A percentile compares a stretch with the other conserved stretches of the same genome.
phyloP scores from a whole-genome alignment of 2,113 vertebrate species.

The Hyperopisus bebe region DNA sequence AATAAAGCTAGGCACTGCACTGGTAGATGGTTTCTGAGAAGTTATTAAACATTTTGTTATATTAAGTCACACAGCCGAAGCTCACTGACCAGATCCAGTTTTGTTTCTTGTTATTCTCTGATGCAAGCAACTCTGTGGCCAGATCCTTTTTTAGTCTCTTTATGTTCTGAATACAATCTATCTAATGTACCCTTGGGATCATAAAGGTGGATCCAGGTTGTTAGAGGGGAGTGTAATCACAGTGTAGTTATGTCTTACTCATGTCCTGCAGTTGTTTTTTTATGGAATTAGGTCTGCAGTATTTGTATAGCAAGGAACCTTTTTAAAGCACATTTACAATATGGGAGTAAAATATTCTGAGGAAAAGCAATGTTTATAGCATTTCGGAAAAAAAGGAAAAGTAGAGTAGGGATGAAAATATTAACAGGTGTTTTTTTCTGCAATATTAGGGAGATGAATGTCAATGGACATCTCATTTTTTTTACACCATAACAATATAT shows the following conservation, averaged over 20 bases:
- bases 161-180: background rate
- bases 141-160: background rate
- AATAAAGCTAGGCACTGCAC: background rate
- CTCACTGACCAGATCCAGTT: background rate
- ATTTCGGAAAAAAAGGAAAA: background rate
- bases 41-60: slow-evolving; percentile 1
- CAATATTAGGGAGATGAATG: background rate
- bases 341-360: background rate
- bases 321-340: background rate
- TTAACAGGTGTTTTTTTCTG: background rate
- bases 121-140: background rate
- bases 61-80: background rate
- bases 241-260: background rate
- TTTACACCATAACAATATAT: background rate
- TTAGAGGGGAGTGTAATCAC: background rate
- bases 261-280: background rate
- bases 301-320: background rate
- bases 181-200: background rate
- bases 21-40: background rate
- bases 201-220: background rate
- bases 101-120: background rate
- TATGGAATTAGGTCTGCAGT: background rate
- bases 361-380: background rate
- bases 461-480: background rate
- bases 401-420: background rate